Conservation (phyloP, 2,797 vertebrate species). For the Scolopax rusticola region DNA sequence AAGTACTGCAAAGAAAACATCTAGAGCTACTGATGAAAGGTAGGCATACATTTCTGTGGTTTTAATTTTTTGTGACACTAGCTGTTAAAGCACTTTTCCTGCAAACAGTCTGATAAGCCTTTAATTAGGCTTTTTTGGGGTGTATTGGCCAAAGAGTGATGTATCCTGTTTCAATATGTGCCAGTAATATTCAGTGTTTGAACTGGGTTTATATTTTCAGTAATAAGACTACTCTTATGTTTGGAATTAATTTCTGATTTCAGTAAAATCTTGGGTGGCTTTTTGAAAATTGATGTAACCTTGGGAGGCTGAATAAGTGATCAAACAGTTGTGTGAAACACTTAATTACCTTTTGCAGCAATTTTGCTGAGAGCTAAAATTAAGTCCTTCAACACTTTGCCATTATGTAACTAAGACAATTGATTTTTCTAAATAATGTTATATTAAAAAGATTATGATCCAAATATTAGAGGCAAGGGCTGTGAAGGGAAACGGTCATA, state of each 20-base stretch:
- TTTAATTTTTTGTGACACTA: background rate
- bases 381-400: constrained; percentile 79
- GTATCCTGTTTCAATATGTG: background rate
- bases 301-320: constrained; percentile 77
- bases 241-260: constrained; percentile 72
- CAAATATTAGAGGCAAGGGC: constrained; percentile 79
- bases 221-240: constrained; percentile 2
- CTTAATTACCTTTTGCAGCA: constrained; percentile 80
- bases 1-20: constrained; percentile 72
- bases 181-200: background rate
- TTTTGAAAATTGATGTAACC: constrained; percentile 77
- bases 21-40: constrained; percentile 75
- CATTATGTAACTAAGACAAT: constrained; percentile 83
- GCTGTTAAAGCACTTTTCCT: background rate
- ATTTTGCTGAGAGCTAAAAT: constrained; percentile 82
- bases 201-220: background rate
- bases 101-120: background rate
- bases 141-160: background rate
- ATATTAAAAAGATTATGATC: constrained; percentile 82
- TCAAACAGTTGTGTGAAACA: constrained; percentile 77
- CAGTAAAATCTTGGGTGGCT: constrained; percentile 68
- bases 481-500: constrained; percentile 81
- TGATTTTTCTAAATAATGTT: constrained; percentile 85
- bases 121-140: background rate
- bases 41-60: constrained; percentile 46